phyloP scores from a whole-genome alignment of 30 jellyfish, hydroid and myxozoan genomes.

The Aurelia coerulea region DNA sequence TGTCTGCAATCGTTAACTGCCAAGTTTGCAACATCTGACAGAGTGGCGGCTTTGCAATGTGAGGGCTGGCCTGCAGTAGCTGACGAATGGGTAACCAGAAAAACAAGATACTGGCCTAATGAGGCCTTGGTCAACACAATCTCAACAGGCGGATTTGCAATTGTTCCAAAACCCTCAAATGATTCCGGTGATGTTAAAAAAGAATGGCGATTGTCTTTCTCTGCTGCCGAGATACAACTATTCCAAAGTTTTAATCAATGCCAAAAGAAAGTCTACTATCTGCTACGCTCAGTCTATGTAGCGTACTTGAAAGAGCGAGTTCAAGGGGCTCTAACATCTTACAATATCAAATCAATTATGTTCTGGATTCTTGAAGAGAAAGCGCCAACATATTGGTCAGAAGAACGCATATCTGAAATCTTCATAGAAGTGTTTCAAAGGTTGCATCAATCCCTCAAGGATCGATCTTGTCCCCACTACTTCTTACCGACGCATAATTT shows the following conservation, averaged over 20 bases:
- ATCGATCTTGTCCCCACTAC: slow-evolving; percentile 24
- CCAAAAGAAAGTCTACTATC: slow-evolving; percentile 4
- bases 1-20: background rate
- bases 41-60: slow-evolving; percentile 5
- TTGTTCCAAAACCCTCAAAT: slow-evolving; percentile 9
- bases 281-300: slow-evolving; percentile 19
- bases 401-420: background rate
- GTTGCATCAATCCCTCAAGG: slow-evolving; percentile 14
- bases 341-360: slow-evolving; percentile 1
- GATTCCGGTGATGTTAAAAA: slow-evolving; percentile 9
- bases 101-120: slow-evolving; percentile 1
- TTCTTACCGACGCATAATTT: slow-evolving; percentile 19
- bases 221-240: background rate
- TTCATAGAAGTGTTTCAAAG: slow-evolving; percentile 1
- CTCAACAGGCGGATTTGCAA: background rate
- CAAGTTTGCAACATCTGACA: slow-evolving; percentile 11
- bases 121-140: background rate
- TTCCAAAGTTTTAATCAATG: background rate
- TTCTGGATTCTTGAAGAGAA: slow-evolving; percentile 14
- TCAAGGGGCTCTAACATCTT: background rate
- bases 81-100: slow-evolving; percentile 6
- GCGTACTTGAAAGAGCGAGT: slow-evolving; percentile 2
- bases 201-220: slow-evolving; percentile 33
- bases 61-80: slow-evolving; percentile 11
- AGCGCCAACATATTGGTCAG: background rate